Evolutionary conservation across 2,797 vertebrate genomes (phyloP).

Genomic region (Vipera latastei): DNA sequence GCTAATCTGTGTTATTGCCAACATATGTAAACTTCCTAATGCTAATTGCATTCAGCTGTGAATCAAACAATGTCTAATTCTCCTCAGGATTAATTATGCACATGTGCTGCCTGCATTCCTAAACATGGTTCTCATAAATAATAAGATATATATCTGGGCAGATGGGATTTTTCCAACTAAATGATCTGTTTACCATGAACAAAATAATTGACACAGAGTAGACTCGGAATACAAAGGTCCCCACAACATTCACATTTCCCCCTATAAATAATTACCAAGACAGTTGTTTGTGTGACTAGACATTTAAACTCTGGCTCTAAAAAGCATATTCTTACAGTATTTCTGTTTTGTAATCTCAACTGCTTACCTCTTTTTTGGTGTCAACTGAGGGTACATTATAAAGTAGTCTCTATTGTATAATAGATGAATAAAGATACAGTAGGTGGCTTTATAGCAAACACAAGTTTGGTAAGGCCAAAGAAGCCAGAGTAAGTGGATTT

Average conservation of each 20-base stretch:
- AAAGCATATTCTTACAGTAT: slow-evolving; percentile 46
- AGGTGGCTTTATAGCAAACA: slow-evolving; percentile 42
- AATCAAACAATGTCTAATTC: slow-evolving; percentile 99
- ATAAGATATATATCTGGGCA: slow-evolving; percentile 86
- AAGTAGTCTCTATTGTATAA: slow-evolving; percentile 37
- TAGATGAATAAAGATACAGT: slow-evolving; percentile 42
- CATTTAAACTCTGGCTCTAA: slow-evolving; percentile 62
- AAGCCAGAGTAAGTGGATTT: slow-evolving; percentile 49
- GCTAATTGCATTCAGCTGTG: slow-evolving; percentile 97
- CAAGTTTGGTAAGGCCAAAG: slow-evolving; percentile 37
- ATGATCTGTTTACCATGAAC: slow-evolving; percentile 79
- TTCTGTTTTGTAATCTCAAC: slow-evolving; percentile 51
- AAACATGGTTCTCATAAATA: slow-evolving; percentile 92
- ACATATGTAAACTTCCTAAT: slow-evolving; percentile 88
- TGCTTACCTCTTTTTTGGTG: slow-evolving; percentile 40
- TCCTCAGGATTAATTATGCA: slow-evolving; percentile 96
- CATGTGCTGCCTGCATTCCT: slow-evolving; percentile 88
- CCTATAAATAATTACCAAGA: slow-evolving; percentile 71
- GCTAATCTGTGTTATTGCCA: slow-evolving; percentile 87
- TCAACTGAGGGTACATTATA: slow-evolving; percentile 46
- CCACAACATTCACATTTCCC: slow-evolving; percentile 66
- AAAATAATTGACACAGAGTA: slow-evolving; percentile 74
- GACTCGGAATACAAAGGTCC: slow-evolving; percentile 67
- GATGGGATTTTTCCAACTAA: slow-evolving; percentile 82
- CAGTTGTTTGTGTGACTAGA: slow-evolving; percentile 66